Evolutionary conservation across 2,888 invertebrate species (phyloP), one percentile per base, ranked within the genome.

Genomic region (Apamea monoglypha): DNA sequence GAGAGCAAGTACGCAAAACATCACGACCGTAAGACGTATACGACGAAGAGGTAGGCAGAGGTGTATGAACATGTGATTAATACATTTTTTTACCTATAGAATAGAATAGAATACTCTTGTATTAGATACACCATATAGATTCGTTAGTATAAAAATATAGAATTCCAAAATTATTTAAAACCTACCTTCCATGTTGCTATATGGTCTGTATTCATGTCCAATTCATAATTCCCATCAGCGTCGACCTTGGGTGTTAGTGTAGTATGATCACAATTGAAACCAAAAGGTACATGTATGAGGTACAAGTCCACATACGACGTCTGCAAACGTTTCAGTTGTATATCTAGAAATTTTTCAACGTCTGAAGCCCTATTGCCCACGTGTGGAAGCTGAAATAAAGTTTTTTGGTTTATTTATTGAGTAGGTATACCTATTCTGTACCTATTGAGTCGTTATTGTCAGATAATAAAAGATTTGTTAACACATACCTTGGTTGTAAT

Each of bases 271-370:
- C 97, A 97, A 73, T 95, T 92, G 88, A 98, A 97, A 12, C 97
- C 97, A 90, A 98, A 97, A 0, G 98, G 98, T 94, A 98, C 98
- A 91, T 99, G 98, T 81, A 98, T 97, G 50, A 98, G 96, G 91
- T 98, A 98, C 86, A 98, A 97, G 90, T 99, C 98, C 4, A 98
- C 96, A 92, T 98, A 98, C 83, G 97, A 97, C 84, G 98, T 92
- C 85, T 98, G 97, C 74, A 98, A 94, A 66, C 96, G 97, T 75
- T 96, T 91, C 67, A 98, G 94, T 10, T 98, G 98, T 80, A 97
- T 91, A 70, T 97, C 97, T 53, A 98, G 91, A 91, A 97, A 98
- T 86, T 97, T 97, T 85, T 97, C 97, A 1, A 98, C 98, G 85
- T 98, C 98, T 0, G 96, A 96, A 2, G 98, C 97, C 75, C 98